Evolutionary conservation across 1,140 invertebrate genomes (phyloP).

Genomic region (Dreissena rostriformis): DNA sequence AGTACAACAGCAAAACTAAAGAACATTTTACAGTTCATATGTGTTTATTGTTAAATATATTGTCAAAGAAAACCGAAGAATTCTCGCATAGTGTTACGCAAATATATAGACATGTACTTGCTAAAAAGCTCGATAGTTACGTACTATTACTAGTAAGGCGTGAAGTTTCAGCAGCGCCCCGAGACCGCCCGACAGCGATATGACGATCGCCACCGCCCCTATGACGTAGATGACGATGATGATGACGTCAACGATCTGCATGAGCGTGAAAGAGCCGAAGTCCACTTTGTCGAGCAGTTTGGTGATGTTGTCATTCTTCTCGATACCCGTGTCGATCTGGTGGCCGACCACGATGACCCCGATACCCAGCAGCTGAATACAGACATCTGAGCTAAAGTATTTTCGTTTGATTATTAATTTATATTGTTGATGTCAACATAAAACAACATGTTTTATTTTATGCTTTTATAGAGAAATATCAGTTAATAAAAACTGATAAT

Average conservation of each 20-base stretch:
- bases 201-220: constrained; percentile 36
- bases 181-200: constrained; percentile 13
- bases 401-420: too few relatives aligned
- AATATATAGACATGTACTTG: not conserved
- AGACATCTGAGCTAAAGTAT: not conserved
- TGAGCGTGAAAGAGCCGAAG: constrained; percentile 8
- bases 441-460: too few relatives aligned
- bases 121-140: not conserved
- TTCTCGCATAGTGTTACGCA: not conserved
- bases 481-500: too few relatives aligned
- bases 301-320: constrained; percentile 27
- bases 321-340: constrained; percentile 12
- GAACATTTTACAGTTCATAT: too few relatives aligned
- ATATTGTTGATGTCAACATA: too few relatives aligned
- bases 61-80: not conserved
- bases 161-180: constrained; percentile 24
- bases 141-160: constrained; percentile 8
- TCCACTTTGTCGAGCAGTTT: constrained; percentile 21
- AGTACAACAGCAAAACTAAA: too few relatives aligned
- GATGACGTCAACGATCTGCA: constrained; percentile 7
- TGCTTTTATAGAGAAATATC: too few relatives aligned
- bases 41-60: not conserved
- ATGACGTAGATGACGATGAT: constrained; percentile 16
- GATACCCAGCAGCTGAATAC: constrained; percentile 29
- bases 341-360: constrained; percentile 14